Base-by-base conservation (phyloP, 2,888 invertebrate species). In the Tortricodes alternella region DNA sequence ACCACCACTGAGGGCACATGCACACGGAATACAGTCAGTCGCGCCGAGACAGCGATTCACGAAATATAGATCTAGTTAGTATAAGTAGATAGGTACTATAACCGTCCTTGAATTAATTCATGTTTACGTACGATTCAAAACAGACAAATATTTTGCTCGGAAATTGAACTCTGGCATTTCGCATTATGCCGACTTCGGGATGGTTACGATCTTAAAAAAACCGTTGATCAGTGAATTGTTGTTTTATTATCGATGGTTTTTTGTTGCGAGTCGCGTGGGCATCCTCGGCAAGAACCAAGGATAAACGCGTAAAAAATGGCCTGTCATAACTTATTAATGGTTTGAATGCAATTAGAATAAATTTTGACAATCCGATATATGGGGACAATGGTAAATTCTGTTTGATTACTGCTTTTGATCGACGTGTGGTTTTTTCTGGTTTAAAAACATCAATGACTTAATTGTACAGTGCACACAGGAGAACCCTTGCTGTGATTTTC, bases 341-440 rank as follows among this genome's bases (percentile, higher is more conserved):
- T 15, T 46, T 46, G 46, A 21, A 34, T 34, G 46, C 32, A 46
- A 46, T 46, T 34, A 46, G 46, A 46, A 46, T 46, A 46, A 21
- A 21, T 21, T 46, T 46, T 21, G 34, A 46, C 34, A 34, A 21
- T 13, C 15, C 34, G 21, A 34, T 34, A 19, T 34, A 34, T 29
- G 32, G 15, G 13, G 19, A 46, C 46, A 46, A 46, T 46, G 21
- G 34, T 5, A 15, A n/a, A 13, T 27, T 43, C 4, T 13, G 21
- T 46, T 34, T 34, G 21, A 34, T 34, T 34, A 27, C 7, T 9
- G 23, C 2, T 34, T 46, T 32, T 46, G 46, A 34, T 23, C 9
- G 46, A 34, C 43, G 7, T 9, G 18, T 2, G 21, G 18, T 15
- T 46, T 34, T 46, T 46, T 27, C n/a, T 19, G 5, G 29, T 9